A percentile compares a stretch with the other conserved stretches of the same genome.
Conservation (phyloP, 2,113 vertebrate species). For the Lynx canadensis region DNA sequence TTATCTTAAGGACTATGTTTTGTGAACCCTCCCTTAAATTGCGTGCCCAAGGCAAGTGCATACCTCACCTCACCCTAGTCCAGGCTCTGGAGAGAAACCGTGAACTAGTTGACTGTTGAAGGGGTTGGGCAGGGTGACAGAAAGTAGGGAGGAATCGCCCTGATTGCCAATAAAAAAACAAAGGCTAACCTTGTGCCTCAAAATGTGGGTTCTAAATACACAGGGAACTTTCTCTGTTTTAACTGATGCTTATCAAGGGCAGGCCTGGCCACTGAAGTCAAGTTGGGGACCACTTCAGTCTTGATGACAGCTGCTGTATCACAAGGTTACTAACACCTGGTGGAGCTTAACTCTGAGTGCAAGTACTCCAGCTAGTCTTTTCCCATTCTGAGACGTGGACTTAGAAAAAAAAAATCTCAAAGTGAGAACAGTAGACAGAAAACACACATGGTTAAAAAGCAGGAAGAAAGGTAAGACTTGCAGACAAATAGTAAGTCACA, state of each 20-base stretch:
- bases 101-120: neutral
- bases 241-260: constrained; percentile 73
- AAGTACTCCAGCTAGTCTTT: constrained; percentile 39
- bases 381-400: neutral
- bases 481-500: neutral
- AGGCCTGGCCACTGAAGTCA: constrained; percentile 72
- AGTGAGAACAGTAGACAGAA: neutral
- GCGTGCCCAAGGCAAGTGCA: neutral
- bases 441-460: neutral
- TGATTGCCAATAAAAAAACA: constrained; percentile 41
- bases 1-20: neutral
- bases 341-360: constrained; percentile 62
- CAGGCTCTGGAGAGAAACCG: neutral
- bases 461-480: neutral
- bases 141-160: constrained; percentile 4
- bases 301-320: constrained; percentile 76
- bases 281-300: constrained; percentile 54
- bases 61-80: neutral
- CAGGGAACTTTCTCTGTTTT: constrained; percentile 79
- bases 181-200: constrained; percentile 79
- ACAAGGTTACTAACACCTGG: constrained; percentile 75
- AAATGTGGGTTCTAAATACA: constrained; percentile 73
- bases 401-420: neutral
- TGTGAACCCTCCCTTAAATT: neutral
- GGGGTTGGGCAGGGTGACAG: neutral